phyloP scores from a whole-genome alignment of 2,113 vertebrate genomes.

The Xenopus laevis region DNA sequence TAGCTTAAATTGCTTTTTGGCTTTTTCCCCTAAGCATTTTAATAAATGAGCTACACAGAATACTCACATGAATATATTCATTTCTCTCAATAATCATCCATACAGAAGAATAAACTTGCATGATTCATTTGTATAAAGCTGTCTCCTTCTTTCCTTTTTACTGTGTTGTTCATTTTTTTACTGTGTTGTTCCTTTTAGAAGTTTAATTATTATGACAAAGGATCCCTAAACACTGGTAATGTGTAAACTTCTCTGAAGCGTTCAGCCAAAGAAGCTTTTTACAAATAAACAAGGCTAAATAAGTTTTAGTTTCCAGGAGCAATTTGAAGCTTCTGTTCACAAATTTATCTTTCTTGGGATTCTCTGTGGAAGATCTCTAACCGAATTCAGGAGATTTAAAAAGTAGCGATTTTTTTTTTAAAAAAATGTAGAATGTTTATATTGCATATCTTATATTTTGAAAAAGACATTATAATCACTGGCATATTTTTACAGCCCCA shows the following conservation, averaged over 20 bases:
- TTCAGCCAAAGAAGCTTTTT: neutral
- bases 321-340: neutral
- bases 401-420: no score
- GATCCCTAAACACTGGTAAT: slow-evolving; percentile 27
- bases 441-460: no score
- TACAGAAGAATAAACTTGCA: slow-evolving; percentile 40
- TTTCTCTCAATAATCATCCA: slow-evolving; percentile 34
- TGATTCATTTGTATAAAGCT: slow-evolving; percentile 46
- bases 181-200: slow-evolving; percentile 47
- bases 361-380: no score
- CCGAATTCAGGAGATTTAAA: no score
- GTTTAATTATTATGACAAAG: slow-evolving; percentile 28
- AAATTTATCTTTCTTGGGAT: neutral
- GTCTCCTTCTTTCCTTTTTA: slow-evolving; percentile 28
- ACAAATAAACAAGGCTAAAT: slow-evolving; percentile 12
- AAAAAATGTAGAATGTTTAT: no score
- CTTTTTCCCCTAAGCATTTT: slow-evolving; percentile 45
- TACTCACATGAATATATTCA: slow-evolving; percentile 38
- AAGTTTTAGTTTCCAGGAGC: neutral
- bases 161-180: slow-evolving; percentile 46
- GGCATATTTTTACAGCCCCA: no score
- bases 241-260: neutral
- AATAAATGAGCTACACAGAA: slow-evolving; percentile 39
- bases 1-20: slow-evolving; percentile 45
- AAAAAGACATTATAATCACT: no score